phyloP scores from a whole-genome alignment of 2,888 invertebrate genomes.

The Cybosia mesomella region DNA sequence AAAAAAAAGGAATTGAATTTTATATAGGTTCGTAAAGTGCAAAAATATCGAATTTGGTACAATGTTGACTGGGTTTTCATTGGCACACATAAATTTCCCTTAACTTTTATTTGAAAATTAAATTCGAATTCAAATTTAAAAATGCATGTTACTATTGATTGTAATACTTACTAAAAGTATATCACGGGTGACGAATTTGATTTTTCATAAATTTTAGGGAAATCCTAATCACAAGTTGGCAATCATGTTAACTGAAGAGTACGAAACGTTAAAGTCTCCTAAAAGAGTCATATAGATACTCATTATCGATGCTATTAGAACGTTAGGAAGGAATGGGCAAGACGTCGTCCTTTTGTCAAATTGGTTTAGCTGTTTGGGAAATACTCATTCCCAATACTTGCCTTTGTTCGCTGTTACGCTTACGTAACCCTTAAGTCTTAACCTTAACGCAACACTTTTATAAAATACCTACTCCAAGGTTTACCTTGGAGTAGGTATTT shows the following conservation, averaged over 20 bases:
- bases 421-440: neutral
- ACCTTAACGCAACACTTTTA: too few species aligned
- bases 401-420: neutral
- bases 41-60: neutral
- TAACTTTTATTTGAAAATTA: neutral
- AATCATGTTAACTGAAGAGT: neutral
- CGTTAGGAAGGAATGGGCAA: slow-evolving; percentile 3
- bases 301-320: slow-evolving; percentile 10
- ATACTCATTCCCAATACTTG: neutral
- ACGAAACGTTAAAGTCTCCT: slow-evolving; percentile 8
- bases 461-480: too few species aligned
- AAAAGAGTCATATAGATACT: slow-evolving; percentile 11
- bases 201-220: neutral
- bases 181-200: too few species aligned
- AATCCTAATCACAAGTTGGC: neutral
- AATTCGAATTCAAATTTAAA: neutral
- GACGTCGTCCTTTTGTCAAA: slow-evolving; percentile 1
- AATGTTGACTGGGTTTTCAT: neutral
- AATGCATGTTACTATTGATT: too few species aligned
- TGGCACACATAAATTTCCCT: neutral
- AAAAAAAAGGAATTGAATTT: too few species aligned
- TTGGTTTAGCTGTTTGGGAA: neutral
- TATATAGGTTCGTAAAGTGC: neutral
- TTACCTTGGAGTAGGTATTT: too few species aligned
- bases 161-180: too few species aligned